A percentile compares a stretch with the other conserved stretches of the same genome.
Conservation (phyloP, 2,113 vertebrate species). For the Pimephales promelas region DNA sequence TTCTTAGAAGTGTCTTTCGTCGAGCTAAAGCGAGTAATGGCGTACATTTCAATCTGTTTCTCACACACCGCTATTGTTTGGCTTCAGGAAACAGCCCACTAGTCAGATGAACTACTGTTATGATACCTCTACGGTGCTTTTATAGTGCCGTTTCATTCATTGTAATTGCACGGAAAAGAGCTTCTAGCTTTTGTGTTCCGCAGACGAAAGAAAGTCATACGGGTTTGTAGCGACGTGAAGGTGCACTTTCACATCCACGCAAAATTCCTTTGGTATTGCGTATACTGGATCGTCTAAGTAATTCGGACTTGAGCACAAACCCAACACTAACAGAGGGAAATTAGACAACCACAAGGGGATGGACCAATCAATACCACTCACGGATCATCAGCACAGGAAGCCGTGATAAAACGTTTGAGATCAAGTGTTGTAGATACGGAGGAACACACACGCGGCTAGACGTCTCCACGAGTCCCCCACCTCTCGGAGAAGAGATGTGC, state of each 20-base stretch:
- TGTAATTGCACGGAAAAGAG: neutral
- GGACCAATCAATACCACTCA: slow-evolving; percentile 25
- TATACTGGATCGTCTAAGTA: neutral
- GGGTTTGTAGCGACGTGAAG: neutral
- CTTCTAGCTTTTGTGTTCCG: neutral
- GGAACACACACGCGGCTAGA: slow-evolving; percentile 7
- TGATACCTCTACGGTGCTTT: neutral
- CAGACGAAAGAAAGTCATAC: neutral
- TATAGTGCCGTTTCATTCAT: neutral
- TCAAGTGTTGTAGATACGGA: slow-evolving; percentile 40
- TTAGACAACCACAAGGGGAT: slow-evolving; percentile 24
- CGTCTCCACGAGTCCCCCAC: slow-evolving; percentile 3
- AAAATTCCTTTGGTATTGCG: neutral
- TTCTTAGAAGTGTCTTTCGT: neutral
- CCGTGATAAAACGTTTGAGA: slow-evolving; percentile 28
- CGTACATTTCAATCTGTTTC: neutral
- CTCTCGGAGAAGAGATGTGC: slow-evolving; percentile 16
- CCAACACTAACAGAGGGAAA: neutral
- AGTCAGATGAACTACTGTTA: neutral
- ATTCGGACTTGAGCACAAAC: neutral
- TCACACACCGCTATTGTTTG: neutral
- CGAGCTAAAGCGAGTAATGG: neutral
- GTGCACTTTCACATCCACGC: neutral
- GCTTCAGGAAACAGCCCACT: neutral
- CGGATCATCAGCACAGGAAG: slow-evolving; percentile 31